Evolutionary conservation across 2,797 vertebrate species (phyloP).

Genomic region (Buphagus erythrorhynchus): DNA sequence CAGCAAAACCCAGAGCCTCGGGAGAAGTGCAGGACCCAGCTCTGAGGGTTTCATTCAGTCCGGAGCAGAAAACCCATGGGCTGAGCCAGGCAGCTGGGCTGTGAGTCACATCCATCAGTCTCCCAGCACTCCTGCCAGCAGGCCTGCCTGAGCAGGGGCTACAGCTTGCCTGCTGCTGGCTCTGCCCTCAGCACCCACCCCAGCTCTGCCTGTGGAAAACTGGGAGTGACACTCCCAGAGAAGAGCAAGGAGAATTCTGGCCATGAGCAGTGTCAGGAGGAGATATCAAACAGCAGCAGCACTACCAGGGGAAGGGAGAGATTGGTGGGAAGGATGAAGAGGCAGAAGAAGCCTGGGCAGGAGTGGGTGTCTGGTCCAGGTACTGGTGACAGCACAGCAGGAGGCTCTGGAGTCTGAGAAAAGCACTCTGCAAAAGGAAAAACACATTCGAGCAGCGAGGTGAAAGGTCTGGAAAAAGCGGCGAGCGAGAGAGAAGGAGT

Average conservation of each 20-base stretch:
- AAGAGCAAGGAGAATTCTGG: neutral
- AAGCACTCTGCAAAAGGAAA: neutral
- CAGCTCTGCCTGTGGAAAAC: fast-evolving
- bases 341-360: neutral
- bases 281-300: neutral
- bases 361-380: conserved; percentile 27
- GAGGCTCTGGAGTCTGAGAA: neutral
- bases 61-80: neutral
- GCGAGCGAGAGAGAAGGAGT: conserved; percentile 3
- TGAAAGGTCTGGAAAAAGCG: conserved; percentile 47
- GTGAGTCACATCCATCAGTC: neutral
- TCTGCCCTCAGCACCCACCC: neutral
- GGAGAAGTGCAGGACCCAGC: neutral
- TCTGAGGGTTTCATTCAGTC: neutral
- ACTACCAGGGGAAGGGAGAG: neutral
- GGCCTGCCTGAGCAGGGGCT: neutral
- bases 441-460: neutral
- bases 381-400: neutral
- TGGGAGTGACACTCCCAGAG: fast-evolving
- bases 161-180: neutral
- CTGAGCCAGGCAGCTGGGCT: neutral
- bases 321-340: neutral
- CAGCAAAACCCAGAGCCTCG: neutral
- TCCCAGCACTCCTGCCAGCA: neutral
- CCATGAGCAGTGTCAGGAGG: neutral